Conservation (phyloP, 2,888 invertebrate genomes). For the Scelioninae gen. 2 region DNA sequence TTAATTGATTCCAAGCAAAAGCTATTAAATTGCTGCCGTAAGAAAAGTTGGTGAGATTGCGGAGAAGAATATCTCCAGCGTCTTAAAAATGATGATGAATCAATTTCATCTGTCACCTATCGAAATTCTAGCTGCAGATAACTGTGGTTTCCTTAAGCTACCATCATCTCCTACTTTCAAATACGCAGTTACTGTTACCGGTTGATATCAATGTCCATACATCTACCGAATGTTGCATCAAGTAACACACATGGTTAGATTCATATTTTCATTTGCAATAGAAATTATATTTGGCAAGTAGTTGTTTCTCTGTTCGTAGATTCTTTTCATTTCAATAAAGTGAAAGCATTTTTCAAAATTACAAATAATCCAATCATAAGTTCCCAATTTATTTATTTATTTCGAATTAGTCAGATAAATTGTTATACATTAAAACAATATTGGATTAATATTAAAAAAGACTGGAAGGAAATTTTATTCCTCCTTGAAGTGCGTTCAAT, state of each 20-base stretch:
- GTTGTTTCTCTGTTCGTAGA: neutral
- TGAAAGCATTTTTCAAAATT: neutral
- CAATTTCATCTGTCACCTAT: slow-evolving; percentile 34
- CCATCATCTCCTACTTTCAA: slow-evolving; percentile 38
- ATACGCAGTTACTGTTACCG: slow-evolving; percentile 38
- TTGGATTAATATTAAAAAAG: too few relatives aligned
- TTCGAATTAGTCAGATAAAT: too few relatives aligned
- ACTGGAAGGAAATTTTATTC: too few relatives aligned
- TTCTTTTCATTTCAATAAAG: neutral
- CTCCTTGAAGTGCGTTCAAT: neutral
- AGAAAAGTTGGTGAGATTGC: too few relatives aligned
- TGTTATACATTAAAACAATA: too few relatives aligned
- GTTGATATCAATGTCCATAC: slow-evolving; percentile 36
- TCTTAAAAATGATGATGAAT: slow-evolving; percentile 21
- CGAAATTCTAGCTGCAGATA: slow-evolving; percentile 38
- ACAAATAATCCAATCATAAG: too few relatives aligned
- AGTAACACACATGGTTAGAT: slow-evolving; percentile 19
- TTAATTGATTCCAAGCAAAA: too few relatives aligned
- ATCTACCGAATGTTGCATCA: slow-evolving; percentile 37
- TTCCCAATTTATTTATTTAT: too few relatives aligned
- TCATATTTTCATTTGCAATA: slow-evolving; percentile 15
- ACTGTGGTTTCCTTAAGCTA: slow-evolving; percentile 43
- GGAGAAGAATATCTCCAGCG: slow-evolving; percentile 1
- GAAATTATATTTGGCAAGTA: neutral
- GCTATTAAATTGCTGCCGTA: too few relatives aligned